Percentiles rank a stretch among this genome's conserved stretches.
These are phyloP conservation scores for Noctua pronuba DNA, from an alignment of 2,888 invertebrate species.

Conservation along the genomic window DNA sequence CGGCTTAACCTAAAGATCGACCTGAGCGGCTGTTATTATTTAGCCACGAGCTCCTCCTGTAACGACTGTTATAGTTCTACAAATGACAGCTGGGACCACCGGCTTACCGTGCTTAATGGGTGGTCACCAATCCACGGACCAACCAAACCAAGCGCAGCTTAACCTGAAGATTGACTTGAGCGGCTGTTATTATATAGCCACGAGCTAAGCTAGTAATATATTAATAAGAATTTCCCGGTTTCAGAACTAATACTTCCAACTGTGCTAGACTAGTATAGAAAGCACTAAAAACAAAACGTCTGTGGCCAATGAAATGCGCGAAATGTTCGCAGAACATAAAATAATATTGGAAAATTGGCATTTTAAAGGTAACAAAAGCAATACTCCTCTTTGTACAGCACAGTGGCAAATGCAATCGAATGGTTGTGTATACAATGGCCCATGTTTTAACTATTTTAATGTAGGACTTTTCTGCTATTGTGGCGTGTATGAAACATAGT, in stretches of 20 bases:
- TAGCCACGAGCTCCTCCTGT: no score
- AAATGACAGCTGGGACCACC: no score
- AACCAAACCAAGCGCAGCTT: no score
- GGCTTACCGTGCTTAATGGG: no score
- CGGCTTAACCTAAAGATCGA: no score
- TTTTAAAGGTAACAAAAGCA: slow-evolving; percentile 47
- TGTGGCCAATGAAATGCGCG: slow-evolving; percentile 28
- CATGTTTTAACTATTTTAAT: slow-evolving; percentile 30
- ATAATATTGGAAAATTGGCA: slow-evolving; percentile 45
- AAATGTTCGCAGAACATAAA: slow-evolving; percentile 43
- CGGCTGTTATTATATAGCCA: no score
- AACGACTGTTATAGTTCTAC: no score
- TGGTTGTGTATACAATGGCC: slow-evolving; percentile 24
- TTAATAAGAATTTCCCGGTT: not conserved
- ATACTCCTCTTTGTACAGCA: slow-evolving; percentile 38
- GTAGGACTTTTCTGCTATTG: slow-evolving; percentile 7
- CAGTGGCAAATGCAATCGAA: slow-evolving; percentile 38
- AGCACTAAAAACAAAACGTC: slow-evolving; percentile 32
- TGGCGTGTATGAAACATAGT: not conserved
- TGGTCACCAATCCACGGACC: no score
- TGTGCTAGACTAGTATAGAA: not conserved
- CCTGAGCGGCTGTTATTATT: no score
- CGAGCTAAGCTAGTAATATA: not conserved
- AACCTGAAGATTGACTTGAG: no score
- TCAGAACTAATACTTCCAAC: not conserved